Percentiles rank a stretch among this genome's conserved stretches.
These are phyloP conservation scores for Monopis laevigella DNA, from an alignment of 2,888 invertebrate species.

Conservation along the genomic window DNA sequence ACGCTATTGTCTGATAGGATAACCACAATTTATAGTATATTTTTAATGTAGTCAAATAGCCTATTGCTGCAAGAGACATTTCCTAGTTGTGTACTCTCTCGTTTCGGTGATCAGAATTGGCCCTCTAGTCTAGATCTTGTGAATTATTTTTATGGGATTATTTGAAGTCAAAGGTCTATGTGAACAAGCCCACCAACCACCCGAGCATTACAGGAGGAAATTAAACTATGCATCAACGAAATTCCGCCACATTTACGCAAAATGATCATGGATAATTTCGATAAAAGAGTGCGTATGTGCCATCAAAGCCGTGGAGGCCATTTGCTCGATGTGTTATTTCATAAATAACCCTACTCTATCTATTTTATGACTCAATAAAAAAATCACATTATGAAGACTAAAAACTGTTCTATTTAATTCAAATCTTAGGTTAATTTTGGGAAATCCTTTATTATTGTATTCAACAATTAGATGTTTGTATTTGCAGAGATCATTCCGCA, in stretches of 20 bases:
- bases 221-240: slow-evolving; percentile 18
- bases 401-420: too few species aligned
- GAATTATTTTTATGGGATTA: slow-evolving; percentile 20
- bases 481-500: slow-evolving; percentile 88
- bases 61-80: slow-evolving; percentile 16
- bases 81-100: too few species aligned
- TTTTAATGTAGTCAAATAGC: too few species aligned
- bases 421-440: too few species aligned
- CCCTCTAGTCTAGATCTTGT: slow-evolving; percentile 19
- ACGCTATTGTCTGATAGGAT: too few species aligned
- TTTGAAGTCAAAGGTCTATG: slow-evolving; percentile 19
- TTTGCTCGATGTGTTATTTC: slow-evolving; percentile 11
- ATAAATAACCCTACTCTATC: slow-evolving; percentile 9
- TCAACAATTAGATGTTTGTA: too few species aligned
- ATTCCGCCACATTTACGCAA: slow-evolving; percentile 19
- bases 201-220: slow-evolving; percentile 14
- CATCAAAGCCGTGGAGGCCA: slow-evolving; percentile 4
- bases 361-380: too few species aligned
- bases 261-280: slow-evolving; percentile 20
- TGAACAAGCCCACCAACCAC: slow-evolving; percentile 14
- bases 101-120: slow-evolving; percentile 18
- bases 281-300: slow-evolving; percentile 14
- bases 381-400: too few species aligned
- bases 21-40: too few species aligned
- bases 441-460: too few species aligned